These are phyloP conservation scores for Linnaemya tessellans DNA, from an alignment of 2,888 invertebrate species.

Conservation along the genomic window DNA sequence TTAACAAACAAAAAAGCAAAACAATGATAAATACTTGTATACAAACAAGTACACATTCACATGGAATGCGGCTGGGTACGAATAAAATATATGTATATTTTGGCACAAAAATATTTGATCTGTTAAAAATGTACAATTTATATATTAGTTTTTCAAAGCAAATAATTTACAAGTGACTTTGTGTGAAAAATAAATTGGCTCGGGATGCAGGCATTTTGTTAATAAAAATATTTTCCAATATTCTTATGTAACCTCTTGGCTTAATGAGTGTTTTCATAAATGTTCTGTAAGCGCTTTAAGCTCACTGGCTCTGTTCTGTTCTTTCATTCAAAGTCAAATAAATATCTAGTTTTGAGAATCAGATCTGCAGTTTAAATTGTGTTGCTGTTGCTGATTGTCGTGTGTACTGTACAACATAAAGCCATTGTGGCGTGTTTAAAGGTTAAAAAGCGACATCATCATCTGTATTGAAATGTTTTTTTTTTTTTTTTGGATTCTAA, in stretches of 20 bases:
- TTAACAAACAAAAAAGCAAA: not conserved
- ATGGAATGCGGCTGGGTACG: not conserved
- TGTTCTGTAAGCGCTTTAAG: constrained; percentile 65
- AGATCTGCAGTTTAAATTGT: constrained; percentile 58
- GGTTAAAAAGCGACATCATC: constrained; percentile 74
- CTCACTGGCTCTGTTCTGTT: constrained; percentile 17
- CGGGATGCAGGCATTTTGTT: constrained; percentile 42
- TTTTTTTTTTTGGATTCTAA: constrained; percentile 32
- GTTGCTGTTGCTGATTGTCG: not conserved
- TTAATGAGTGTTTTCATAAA: constrained; percentile 29
- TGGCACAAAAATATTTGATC: not conserved
- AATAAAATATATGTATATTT: not conserved
- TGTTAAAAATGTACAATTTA: not conserved
- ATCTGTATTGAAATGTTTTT: constrained; percentile 17
- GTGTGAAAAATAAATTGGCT: constrained; percentile 53
- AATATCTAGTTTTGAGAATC: constrained; percentile 25
- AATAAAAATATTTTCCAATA: constrained; percentile 13
- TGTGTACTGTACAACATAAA: constrained; percentile 58
- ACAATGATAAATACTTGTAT: not conserved
- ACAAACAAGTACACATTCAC: constrained; percentile 1
- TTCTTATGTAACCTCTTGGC: constrained; percentile 18
- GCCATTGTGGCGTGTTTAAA: constrained; percentile 64
- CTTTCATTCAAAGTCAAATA: constrained; percentile 25
- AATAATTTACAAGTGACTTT: constrained; percentile 61
- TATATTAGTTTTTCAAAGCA: constrained; percentile 38